phyloP scores from a whole-genome alignment of 1,140 invertebrate species.

The Apis dorsata region DNA sequence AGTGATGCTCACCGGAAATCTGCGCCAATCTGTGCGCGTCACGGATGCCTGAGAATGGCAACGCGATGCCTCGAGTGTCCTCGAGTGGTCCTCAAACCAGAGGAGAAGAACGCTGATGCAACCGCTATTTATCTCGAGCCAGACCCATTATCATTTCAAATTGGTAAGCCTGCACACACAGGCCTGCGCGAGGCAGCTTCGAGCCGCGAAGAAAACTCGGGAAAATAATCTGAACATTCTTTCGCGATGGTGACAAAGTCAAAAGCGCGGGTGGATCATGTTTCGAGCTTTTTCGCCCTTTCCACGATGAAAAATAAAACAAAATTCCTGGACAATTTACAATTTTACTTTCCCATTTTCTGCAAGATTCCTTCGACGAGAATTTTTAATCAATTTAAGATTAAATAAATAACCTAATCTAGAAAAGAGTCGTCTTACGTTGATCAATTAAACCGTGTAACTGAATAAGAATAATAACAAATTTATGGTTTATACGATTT shows the following conservation, averaged over 20 bases:
- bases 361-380: too few species aligned
- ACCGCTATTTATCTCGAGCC: constrained; percentile 47
- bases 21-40: constrained; percentile 4
- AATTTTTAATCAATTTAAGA: too few species aligned
- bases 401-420: too few species aligned
- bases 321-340: too few species aligned
- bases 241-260: not conserved
- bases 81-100: constrained; percentile 24
- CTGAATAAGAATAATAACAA: too few species aligned
- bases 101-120: constrained; percentile 50
- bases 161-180: constrained; percentile 20
- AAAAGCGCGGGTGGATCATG: not conserved
- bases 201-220: not conserved
- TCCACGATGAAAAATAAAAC: too few species aligned
- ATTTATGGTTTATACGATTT: too few species aligned
- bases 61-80: constrained; percentile 37
- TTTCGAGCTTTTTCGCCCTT: not conserved
- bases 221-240: constrained; percentile 9
- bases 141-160: constrained; percentile 53
- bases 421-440: too few species aligned
- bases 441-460: too few species aligned
- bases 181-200: constrained; percentile 38
- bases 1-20: constrained; percentile 18
- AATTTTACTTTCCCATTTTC: too few species aligned
- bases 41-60: constrained; percentile 38